Conservation (phyloP, 1,140 invertebrate genomes). For the Drosophila burlai region DNA sequence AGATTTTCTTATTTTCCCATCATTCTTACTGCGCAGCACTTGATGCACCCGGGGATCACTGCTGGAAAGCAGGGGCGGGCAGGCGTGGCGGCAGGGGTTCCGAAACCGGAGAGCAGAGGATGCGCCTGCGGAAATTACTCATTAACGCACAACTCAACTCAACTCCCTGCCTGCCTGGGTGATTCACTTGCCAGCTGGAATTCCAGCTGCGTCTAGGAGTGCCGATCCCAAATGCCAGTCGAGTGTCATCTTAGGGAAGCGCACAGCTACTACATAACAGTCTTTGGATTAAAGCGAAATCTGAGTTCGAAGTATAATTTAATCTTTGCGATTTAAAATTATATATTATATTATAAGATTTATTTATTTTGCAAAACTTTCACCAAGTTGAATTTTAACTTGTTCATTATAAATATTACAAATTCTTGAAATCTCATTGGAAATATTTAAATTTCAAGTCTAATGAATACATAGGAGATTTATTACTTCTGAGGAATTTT, state of each 20-base stretch:
- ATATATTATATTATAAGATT: not conserved
- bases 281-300: slow-evolving; percentile 2
- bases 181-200: slow-evolving; percentile 54
- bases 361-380: not conserved
- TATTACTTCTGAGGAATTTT: too few relatives aligned
- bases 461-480: too few relatives aligned
- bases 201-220: slow-evolving; percentile 56
- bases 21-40: slow-evolving; percentile 76
- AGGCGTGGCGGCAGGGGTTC: slow-evolving; percentile 36
- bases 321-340: not conserved
- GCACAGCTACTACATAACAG: not conserved
- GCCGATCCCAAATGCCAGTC: slow-evolving; percentile 53
- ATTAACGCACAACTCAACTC: slow-evolving; percentile 65
- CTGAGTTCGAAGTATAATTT: not conserved
- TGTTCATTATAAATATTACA: too few relatives aligned
- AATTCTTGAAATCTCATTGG: not conserved
- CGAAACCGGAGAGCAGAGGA: slow-evolving; percentile 40
- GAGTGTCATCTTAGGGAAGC: slow-evolving; percentile 44
- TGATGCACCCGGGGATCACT: slow-evolving; percentile 54
- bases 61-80: slow-evolving; percentile 5
- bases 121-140: slow-evolving; percentile 80
- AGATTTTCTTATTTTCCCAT: slow-evolving; percentile 77
- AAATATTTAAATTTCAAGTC: not conserved
- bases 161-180: slow-evolving; percentile 13
- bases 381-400: too few relatives aligned